Conservation (phyloP, 2,888 invertebrate genomes). For the Dicyrtomina minuta region DNA sequence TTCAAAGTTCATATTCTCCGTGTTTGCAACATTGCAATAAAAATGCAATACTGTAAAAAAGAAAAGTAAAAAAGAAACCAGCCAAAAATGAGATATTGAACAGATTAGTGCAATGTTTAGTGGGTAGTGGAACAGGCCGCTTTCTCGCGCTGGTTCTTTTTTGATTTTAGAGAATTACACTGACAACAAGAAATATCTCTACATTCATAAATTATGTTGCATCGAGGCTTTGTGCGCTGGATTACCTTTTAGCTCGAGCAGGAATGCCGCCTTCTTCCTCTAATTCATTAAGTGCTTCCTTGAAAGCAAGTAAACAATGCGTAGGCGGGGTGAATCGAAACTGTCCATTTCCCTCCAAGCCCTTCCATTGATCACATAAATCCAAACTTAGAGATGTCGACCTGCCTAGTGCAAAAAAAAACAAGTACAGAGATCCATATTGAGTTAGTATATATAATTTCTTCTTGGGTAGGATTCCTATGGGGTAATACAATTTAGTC, state of each 20-base stretch:
- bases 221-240: no score
- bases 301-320: constrained; percentile 59
- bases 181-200: no score
- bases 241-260: constrained; percentile 57
- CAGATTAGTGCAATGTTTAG: no score
- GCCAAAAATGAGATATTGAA: no score
- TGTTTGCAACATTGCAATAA: not conserved
- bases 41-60: not conserved
- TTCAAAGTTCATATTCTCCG: no score
- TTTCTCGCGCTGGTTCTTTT: no score
- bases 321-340: constrained; percentile 61
- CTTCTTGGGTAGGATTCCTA: no score
- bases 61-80: not conserved
- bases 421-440: not conserved
- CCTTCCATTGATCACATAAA: constrained; percentile 58
- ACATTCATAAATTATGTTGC: no score
- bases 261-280: constrained; percentile 57
- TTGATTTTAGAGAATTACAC: no score
- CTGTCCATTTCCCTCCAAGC: constrained; percentile 58
- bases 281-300: constrained; percentile 57
- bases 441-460: not conserved
- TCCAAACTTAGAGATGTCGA: constrained; percentile 57
- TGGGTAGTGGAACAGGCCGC: no score
- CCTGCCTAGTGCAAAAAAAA: constrained; percentile 55
- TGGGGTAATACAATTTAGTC: no score